Evolutionary conservation across 2,113 vertebrate genomes (phyloP), one percentile per base, ranked within the genome.

Genomic region (Larimichthys polyactis): DNA sequence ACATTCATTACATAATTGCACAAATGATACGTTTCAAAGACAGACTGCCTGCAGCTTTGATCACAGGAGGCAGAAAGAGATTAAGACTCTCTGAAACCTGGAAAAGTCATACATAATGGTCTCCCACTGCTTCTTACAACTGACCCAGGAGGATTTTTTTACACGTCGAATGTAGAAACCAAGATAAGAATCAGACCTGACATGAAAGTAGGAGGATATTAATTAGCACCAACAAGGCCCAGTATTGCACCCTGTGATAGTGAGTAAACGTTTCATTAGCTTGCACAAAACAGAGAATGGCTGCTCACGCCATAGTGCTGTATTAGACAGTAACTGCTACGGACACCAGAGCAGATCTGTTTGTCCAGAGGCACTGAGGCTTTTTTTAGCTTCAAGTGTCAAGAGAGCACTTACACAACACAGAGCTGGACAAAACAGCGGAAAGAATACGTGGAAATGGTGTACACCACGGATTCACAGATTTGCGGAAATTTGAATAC

Each of bases 121-220:
- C 57, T 79, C 75, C n/a, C 63, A 58, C 72, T 48, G 73, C 75
- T 82, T 72, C 81, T 75, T 75, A 78, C 71, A 72, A 55, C 29
- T 20, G 54, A 82, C 66, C 73, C 79, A 40, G n/a, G 83, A 80
- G 82, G 27, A 43, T 77, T 60, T 65, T 22, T 80, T 62, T 51
- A 60, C 48, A 44, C 10, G 12, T 60, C 20, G 1, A 19, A 74
- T 65, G 52, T 54, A 29, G 48, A 85, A 78, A 84, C 54, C 54
- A 57, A 75, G 54, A 88, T 52, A 78, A 71, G 76, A 87, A 85
- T 88, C 69, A 59, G 75, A 81, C 65, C 22, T 82, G 71, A 87
- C 80, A 82, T 72, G 72, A 87, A 91, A 82, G 78, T 77, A 71
- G 74, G 63, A 82, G 63, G 57, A 81, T 86, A 64, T 87, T 90